Evolutionary conservation across 2,113 vertebrate species (phyloP).

Genomic region (Pseudois nayaur): DNA sequence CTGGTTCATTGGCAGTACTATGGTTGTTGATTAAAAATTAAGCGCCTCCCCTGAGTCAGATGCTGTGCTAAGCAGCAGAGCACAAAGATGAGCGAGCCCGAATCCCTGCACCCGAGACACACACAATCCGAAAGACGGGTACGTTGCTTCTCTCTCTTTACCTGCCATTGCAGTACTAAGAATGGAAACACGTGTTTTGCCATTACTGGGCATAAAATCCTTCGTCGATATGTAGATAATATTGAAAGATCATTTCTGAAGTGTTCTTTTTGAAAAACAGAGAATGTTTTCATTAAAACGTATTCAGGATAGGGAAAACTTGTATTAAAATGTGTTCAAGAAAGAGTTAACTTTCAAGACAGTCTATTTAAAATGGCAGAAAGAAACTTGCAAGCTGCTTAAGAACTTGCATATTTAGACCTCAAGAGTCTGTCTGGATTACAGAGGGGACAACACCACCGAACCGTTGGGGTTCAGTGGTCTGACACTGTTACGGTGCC

Average conservation of each 20-base stretch:
- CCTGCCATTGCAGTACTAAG: neutral
- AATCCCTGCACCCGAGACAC: neutral
- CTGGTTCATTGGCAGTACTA: neutral
- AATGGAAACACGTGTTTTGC: neutral
- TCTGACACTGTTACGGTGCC: neutral
- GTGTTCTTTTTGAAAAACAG: neutral
- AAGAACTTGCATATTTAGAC: neutral
- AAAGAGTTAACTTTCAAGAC: neutral
- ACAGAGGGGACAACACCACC: neutral
- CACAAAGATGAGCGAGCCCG: neutral
- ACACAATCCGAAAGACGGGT: neutral
- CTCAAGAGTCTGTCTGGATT: neutral
- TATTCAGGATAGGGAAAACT: neutral
- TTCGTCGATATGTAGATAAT: neutral
- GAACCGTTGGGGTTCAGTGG: neutral
- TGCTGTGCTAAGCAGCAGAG: neutral
- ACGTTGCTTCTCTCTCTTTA: neutral
- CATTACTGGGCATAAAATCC: neutral
- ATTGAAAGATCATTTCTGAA: neutral
- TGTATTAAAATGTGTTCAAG: neutral
- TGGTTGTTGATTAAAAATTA: conserved; percentile 62
- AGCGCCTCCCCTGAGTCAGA: neutral
- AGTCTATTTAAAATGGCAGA: neutral
- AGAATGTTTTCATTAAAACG: neutral
- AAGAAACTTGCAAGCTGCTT: neutral